A percentile compares a stretch with the other conserved stretches of the same genome.
These are phyloP conservation scores for Solen grandis DNA, from an alignment of 1,140 invertebrate species.

Conservation along the genomic window DNA sequence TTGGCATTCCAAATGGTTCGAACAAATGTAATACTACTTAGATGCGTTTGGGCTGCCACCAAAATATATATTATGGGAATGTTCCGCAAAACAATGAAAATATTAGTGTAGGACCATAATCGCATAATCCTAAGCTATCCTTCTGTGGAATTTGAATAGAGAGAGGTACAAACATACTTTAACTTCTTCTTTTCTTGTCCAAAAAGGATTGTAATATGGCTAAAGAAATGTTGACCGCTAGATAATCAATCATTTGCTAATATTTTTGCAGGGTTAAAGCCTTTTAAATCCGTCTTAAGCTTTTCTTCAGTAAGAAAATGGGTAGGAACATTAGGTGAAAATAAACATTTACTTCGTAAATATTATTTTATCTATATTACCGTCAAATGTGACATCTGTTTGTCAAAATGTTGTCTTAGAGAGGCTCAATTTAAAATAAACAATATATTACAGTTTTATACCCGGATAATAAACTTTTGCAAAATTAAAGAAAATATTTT, in stretches of 20 bases:
- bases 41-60: constrained; percentile 34
- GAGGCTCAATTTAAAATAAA: constrained; percentile 36
- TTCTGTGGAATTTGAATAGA: constrained; percentile 9
- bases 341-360: constrained; percentile 11
- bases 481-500: not conserved
- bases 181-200: constrained; percentile 26
- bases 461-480: constrained; percentile 17
- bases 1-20: constrained; percentile 10
- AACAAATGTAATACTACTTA: constrained; percentile 24
- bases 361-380: constrained; percentile 32
- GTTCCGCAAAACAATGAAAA: constrained; percentile 53
- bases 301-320: not conserved
- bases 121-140: constrained; percentile 27
- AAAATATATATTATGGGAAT: constrained; percentile 52
- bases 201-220: constrained; percentile 22
- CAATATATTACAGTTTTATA: constrained; percentile 11
- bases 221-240: constrained; percentile 19
- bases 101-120: constrained; percentile 50
- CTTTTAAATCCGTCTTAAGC: not conserved
- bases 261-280: constrained; percentile 46
- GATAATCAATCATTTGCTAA: constrained; percentile 30
- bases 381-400: constrained; percentile 14
- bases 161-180: constrained; percentile 25
- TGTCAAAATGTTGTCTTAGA: constrained; percentile 3
- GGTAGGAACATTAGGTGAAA: not conserved